Percentiles rank a stretch among this genome's conserved stretches.
phyloP scores from a whole-genome alignment of 2,888 invertebrate genomes.

The Halocaridina rubra region DNA sequence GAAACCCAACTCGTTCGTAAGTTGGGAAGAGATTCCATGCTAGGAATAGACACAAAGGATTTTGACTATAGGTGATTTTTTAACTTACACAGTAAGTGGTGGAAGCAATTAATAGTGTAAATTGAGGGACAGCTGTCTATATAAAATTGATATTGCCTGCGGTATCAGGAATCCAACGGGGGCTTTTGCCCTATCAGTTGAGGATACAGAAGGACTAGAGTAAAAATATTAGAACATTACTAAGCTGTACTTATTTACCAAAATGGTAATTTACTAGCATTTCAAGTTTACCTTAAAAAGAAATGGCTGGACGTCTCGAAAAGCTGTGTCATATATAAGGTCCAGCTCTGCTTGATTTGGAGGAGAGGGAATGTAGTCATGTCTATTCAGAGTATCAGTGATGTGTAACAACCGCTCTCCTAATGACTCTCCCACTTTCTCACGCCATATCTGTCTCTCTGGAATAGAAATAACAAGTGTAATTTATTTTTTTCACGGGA shows the following conservation, averaged over 20 bases:
- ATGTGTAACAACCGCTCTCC: conserved; percentile 85
- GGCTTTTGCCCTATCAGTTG: too few relatives aligned
- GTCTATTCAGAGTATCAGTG: conserved; percentile 93
- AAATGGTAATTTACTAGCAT: too few relatives aligned
- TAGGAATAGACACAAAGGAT: too few relatives aligned
- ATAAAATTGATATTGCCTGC: not conserved
- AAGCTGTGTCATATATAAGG: conserved; percentile 93
- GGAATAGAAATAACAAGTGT: not conserved
- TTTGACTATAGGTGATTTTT: not conserved
- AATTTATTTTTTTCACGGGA: too few relatives aligned
- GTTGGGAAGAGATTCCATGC: too few relatives aligned
- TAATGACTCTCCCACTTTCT: conserved; percentile 86
- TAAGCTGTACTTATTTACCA: too few relatives aligned
- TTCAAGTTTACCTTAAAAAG: conserved; percentile 89
- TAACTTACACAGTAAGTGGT: too few relatives aligned
- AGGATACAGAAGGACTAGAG: too few relatives aligned
- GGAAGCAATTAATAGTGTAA: not conserved
- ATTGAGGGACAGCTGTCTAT: too few relatives aligned
- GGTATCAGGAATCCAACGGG: too few relatives aligned
- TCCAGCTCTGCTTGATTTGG: conserved; percentile 92
- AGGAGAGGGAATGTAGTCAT: conserved; percentile 96
- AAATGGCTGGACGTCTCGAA: conserved; percentile 95
- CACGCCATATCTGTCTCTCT: conserved; percentile 86
- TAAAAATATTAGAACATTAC: too few relatives aligned
- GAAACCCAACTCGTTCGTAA: too few relatives aligned